A percentile compares a stretch with the other conserved stretches of the same genome.
These are phyloP conservation scores for Mamestra configurata DNA, from an alignment of 1,140 invertebrate genomes.

Conservation along the genomic window DNA sequence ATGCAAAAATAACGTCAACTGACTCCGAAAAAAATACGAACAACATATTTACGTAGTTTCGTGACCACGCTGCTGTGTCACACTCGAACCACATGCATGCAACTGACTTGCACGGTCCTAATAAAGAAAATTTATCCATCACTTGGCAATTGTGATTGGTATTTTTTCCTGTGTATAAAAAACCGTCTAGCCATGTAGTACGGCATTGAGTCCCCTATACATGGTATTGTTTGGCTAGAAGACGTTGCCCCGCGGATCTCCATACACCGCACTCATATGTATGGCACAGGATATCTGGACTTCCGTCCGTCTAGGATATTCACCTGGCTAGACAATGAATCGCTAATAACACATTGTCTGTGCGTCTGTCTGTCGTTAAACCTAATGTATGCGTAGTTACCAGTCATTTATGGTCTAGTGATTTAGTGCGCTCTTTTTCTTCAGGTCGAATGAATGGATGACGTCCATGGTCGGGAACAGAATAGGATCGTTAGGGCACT, in stretches of 20 bases:
- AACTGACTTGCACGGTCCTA: conserved; percentile 16
- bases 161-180: conserved; percentile 46
- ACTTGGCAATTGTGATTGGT: conserved; percentile 28
- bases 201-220: conserved; percentile 71
- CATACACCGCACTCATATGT: conserved; percentile 48
- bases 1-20: conserved; percentile 10
- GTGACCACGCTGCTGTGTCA: conserved; percentile 20
- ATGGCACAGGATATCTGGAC: conserved; percentile 80
- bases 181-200: conserved; percentile 48
- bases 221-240: conserved; percentile 75
- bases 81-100: conserved; percentile 33
- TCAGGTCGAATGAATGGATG: conserved; percentile 34
- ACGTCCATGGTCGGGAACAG: neutral
- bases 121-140: conserved; percentile 43
- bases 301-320: conserved; percentile 80
- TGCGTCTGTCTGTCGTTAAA: conserved; percentile 71
- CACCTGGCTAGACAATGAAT: conserved; percentile 80
- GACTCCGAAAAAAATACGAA: conserved; percentile 14
- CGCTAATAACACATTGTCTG: conserved; percentile 71
- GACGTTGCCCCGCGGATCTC: conserved; percentile 69
- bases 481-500: conserved; percentile 10
- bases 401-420: conserved; percentile 76
- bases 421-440: conserved; percentile 62
- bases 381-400: conserved; percentile 72
- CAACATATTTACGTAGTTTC: conserved; percentile 22